Base-by-base conservation (phyloP, 2,797 vertebrate species). In the Sardinella longiceps region DNA sequence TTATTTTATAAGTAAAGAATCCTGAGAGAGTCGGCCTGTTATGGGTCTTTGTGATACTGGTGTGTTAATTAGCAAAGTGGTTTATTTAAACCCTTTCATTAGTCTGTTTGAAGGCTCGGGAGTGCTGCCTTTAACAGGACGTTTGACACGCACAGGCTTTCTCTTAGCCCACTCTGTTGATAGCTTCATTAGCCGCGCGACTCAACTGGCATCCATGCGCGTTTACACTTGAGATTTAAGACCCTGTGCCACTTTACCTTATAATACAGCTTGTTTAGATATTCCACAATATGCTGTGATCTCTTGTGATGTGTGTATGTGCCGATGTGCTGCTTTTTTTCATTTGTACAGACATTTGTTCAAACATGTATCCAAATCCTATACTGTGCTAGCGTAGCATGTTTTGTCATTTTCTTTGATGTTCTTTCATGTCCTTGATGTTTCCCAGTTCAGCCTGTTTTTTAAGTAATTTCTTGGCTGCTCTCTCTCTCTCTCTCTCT, bases 381-480 rank as follows among this genome's bases (percentile, higher is more conserved):
- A 4, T 12, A 0, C 30, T 74, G 1, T 15, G 39, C 30, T 10
- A 37, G 30, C 6, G 66, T 37, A 74, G 18, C 30, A 74, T 74
- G 66, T 74, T 74, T 37, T 37, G 33, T 33, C 66, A 37, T 12
- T 37, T 74, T 33, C 66, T 74, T 74, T 74, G 66, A 74, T 74
- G 66, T 74, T 18, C 66, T 74, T 74, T 39, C 66, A 74, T 37
- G 30, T 33, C 66, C 66, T 74, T 37, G 66, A 74, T 74, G 66
- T 74, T 37, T 30, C 30, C 66, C 30, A 74, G 66, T 33, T 74
- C 66, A 37, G 66, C 30, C 28, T 74, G 63, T 74, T 74, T 74
- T 70, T 74, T 15, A 74, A 37, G 30, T 37, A 14, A 74, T 37
- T 39, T 74, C 30, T 74, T 74, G 66, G 66, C 66, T 5, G 12